Evolutionary conservation across 2,113 vertebrate genomes (phyloP), one percentile per base, ranked within the genome.

Genomic region (Ranitomeya variabilis): DNA sequence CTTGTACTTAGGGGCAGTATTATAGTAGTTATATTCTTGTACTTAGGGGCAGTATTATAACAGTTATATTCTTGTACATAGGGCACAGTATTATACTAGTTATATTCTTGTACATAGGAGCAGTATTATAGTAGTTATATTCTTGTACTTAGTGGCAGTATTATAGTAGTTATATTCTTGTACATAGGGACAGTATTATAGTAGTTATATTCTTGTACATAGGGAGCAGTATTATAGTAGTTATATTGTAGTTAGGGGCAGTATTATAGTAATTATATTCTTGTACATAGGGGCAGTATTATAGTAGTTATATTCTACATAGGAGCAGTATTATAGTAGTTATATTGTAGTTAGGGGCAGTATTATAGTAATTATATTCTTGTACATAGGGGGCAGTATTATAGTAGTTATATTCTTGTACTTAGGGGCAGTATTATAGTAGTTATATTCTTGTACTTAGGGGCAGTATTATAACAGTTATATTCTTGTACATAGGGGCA

Each of bases 211-310:
- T 74, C 71, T 45, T 74, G 71, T 74, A 74, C 13, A 74, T 74
- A 74, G 31, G 31, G n/a, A 5, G 71, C 31, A 74, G 71, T 45
- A 74, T 74, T 74, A 74, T 74, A 74, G 71, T 74, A n/a, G n/a
- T n/a, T n/a, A n/a, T n/a, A n/a, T n/a, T n/a, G n/a, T n/a, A n/a
- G n/a, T n/a, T n/a, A n/a, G n/a, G n/a, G n/a, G n/a, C 26, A 73
- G 69, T 73, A 73, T 31, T 73, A 73, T 73, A 73, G 69, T 73
- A 73, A 26, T 73, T 73, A 73, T 73, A 73, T 73, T 73, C 69
- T 31, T 73, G 69, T 73, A 37, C 14, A 73, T 73, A 67, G 64
- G 64, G 4, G 64, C 21, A 67, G 64, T 67, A 67, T 67, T 67
- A 67, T 67, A 67, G 64, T 67, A 67, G 64, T 67, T 67, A 67